phyloP scores from a whole-genome alignment of 92 coral and sea anemone species.

The Phenganax stokvisi region DNA sequence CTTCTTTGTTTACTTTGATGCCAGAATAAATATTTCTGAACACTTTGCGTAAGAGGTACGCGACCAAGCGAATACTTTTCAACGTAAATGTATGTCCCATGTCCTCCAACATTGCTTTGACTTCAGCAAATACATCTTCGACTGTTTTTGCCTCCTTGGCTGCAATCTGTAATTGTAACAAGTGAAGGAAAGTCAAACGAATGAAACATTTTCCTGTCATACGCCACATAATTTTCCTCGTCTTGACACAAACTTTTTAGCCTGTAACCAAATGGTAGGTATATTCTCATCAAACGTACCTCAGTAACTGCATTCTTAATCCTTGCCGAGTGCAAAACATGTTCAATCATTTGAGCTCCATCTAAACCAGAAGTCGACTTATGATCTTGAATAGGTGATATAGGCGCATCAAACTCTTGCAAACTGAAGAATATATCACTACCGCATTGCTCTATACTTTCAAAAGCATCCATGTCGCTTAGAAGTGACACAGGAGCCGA shows the following conservation, averaged over 20 bases:
- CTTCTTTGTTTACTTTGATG: slow-evolving; percentile 77
- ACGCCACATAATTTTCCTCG: too few relatives aligned
- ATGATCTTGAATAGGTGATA: slow-evolving; percentile 8
- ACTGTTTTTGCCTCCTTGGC: slow-evolving; percentile 59
- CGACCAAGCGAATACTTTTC: slow-evolving; percentile 71
- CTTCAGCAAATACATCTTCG: slow-evolving; percentile 58
- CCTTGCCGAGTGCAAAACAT: slow-evolving; percentile 28
- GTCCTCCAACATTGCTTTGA: slow-evolving; percentile 75
- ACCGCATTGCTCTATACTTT: slow-evolving; percentile 6
- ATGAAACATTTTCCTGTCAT: too few relatives aligned
- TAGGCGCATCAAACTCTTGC: slow-evolving; percentile 22
- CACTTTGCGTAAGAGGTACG: slow-evolving; percentile 75
- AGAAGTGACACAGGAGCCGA: background rate
- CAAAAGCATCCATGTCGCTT: slow-evolving; percentile 20
- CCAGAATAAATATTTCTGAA: slow-evolving; percentile 71
- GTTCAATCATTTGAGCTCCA: slow-evolving; percentile 28
- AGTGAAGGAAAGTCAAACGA: too few relatives aligned
- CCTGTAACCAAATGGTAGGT: background rate
- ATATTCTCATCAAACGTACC: slow-evolving; percentile 2
- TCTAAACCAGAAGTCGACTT: background rate
- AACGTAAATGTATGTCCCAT: slow-evolving; percentile 87
- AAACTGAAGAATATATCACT: slow-evolving; percentile 37
- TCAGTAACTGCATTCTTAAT: slow-evolving; percentile 35
- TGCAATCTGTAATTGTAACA: slow-evolving; percentile 57
- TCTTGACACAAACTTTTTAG: background rate